Evolutionary conservation across 2,113 vertebrate species (phyloP).

Genomic region (Hemichromis elongatus): DNA sequence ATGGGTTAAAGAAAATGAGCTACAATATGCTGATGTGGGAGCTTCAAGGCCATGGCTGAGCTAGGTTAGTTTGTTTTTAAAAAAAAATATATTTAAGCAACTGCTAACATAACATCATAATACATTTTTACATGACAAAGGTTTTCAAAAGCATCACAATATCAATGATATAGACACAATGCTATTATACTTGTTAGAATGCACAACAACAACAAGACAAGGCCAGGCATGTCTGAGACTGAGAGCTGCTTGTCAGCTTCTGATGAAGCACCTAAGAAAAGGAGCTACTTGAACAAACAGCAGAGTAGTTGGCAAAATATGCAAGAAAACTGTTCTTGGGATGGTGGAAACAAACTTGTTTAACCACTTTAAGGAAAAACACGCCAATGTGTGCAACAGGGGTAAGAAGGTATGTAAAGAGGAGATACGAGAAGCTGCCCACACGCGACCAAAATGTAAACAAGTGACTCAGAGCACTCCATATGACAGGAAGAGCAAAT

Average conservation of each 20-base stretch:
- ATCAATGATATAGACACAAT: background rate
- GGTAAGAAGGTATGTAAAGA: background rate
- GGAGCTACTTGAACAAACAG: background rate
- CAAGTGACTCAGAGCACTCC: background rate
- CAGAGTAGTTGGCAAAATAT: background rate
- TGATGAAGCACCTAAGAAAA: background rate
- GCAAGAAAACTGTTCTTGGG: background rate
- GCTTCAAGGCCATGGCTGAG: background rate
- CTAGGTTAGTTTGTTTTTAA: background rate
- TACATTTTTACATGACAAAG: background rate
- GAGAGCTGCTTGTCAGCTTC: background rate
- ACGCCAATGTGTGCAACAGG: background rate
- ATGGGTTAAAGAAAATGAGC: background rate
- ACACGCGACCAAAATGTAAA: background rate
- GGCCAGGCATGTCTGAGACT: background rate
- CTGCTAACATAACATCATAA: background rate
- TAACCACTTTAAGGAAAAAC: background rate
- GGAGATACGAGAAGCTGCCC: background rate
- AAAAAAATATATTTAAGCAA: background rate
- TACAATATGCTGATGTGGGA: background rate
- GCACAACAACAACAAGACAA: background rate
- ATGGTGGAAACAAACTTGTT: background rate
- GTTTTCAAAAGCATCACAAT: background rate
- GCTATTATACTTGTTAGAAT: background rate
- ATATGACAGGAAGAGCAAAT: background rate